Evolutionary conservation across 2,888 invertebrate genomes (phyloP).

Genomic region (Ichneumoninae sp.): DNA sequence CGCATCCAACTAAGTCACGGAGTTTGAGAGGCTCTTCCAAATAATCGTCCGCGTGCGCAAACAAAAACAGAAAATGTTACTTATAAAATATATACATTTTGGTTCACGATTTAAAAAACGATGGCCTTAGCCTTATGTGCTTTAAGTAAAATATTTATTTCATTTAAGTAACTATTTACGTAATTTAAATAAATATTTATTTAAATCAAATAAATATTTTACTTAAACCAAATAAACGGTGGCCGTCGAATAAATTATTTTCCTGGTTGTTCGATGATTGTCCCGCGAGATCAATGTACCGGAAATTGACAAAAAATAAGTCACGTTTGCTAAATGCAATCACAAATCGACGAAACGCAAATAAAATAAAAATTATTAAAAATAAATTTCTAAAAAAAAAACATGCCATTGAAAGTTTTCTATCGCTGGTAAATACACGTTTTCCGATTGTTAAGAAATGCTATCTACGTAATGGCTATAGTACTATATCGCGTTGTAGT

Average conservation of each 20-base stretch:
- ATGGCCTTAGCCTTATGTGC: neutral
- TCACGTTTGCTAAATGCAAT: neutral
- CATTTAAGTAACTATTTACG: too few relatives aligned
- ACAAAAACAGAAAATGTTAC: neutral
- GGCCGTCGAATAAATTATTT: too few relatives aligned
- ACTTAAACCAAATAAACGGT: too few relatives aligned
- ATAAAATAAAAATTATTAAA: neutral
- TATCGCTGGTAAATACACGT: neutral
- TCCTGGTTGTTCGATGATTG: neutral
- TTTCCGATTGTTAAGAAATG: slow-evolving; percentile 11
- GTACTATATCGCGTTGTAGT: slow-evolving; percentile 22
- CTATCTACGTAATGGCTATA: neutral
- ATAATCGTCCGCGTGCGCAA: neutral
- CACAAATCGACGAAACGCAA: neutral
- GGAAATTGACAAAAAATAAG: neutral
- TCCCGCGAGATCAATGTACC: neutral
- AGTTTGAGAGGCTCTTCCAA: neutral
- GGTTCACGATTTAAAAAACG: neutral
- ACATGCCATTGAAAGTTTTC: neutral
- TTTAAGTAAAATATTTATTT: too few relatives aligned
- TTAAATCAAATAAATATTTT: too few relatives aligned
- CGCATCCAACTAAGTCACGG: neutral
- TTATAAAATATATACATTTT: neutral
- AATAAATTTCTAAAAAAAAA: neutral
- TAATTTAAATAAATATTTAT: too few relatives aligned